phyloP scores from a whole-genome alignment of 2,797 vertebrate species.

The Cephalopachus bancanus region DNA sequence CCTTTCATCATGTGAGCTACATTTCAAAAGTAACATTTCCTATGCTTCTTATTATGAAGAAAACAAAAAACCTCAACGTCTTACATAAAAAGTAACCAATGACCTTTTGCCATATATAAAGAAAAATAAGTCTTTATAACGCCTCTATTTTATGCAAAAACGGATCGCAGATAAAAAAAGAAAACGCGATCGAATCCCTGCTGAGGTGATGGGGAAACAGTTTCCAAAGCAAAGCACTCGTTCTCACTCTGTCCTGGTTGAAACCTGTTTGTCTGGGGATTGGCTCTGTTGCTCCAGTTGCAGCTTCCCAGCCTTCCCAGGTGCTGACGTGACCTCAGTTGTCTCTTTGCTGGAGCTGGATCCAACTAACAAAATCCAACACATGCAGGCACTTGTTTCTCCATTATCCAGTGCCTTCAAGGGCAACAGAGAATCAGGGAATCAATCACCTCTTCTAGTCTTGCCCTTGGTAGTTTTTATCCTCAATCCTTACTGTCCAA shows the following conservation, averaged over 20 bases:
- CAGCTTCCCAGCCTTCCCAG: conserved; percentile 88
- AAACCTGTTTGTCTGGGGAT: conserved; percentile 91
- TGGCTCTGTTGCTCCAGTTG: conserved; percentile 86
- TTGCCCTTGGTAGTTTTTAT: conserved; percentile 76
- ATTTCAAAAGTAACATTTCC: conserved; percentile 29
- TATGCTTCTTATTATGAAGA: conserved; percentile 35
- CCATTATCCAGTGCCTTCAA: conserved; percentile 79
- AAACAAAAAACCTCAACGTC: not conserved
- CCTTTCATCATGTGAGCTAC: not conserved
- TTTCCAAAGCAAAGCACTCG: conserved; percentile 84
- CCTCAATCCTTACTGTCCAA: conserved; percentile 58
- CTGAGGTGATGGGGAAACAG: conserved; percentile 87
- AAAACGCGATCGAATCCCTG: conserved; percentile 85
- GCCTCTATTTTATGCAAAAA: conserved; percentile 30
- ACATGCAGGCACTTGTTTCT: conserved; percentile 87
- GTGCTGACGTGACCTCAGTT: conserved; percentile 86
- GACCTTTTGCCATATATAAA: not conserved
- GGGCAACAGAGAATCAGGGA: conserved; percentile 83
- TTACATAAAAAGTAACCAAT: not conserved
- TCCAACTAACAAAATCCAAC: conserved; percentile 88
- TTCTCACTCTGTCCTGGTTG: conserved; percentile 89
- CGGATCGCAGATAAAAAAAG: conserved; percentile 85
- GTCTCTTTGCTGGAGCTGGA: conserved; percentile 87
- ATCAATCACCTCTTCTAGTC: conserved; percentile 76
- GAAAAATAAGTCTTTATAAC: conserved; percentile 38